These are phyloP conservation scores for Thumatha senex DNA, from an alignment of 2,888 invertebrate genomes.

Conservation along the genomic window DNA sequence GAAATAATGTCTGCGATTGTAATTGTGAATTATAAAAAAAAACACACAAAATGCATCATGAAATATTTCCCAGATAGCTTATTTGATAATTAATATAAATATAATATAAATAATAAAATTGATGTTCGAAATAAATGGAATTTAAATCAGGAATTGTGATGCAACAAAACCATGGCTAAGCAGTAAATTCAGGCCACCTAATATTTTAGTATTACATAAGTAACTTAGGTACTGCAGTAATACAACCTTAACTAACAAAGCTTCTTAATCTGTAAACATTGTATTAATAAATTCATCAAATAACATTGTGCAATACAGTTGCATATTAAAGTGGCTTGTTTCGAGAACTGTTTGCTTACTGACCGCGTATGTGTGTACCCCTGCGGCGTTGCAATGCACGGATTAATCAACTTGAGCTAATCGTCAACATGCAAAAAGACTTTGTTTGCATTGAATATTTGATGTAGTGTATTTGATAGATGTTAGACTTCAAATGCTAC, in stretches of 20 bases:
- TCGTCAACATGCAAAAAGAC: slow-evolving; percentile 11
- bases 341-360: slow-evolving; percentile 22
- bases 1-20: no score
- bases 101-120: no score
- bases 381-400: slow-evolving; percentile 25
- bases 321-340: slow-evolving; percentile 22
- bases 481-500: not conserved
- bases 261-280: slow-evolving; percentile 11
- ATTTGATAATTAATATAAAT: no score
- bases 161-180: no score
- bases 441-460: not conserved
- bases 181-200: no score
- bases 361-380: slow-evolving; percentile 20
- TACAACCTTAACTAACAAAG: slow-evolving; percentile 1
- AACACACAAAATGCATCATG: no score
- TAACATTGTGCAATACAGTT: slow-evolving; percentile 17
- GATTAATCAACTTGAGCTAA: slow-evolving; percentile 46
- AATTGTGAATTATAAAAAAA: no score
- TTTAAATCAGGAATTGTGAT: no score
- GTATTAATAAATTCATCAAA: slow-evolving; percentile 20
- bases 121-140: no score
- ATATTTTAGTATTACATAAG: no score
- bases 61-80: no score
- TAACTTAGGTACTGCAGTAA: no score
- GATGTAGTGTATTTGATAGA: not conserved